These are phyloP conservation scores for Paramisgurnus dabryanus DNA, from an alignment of 2,113 vertebrate species.

Conservation along the genomic window DNA sequence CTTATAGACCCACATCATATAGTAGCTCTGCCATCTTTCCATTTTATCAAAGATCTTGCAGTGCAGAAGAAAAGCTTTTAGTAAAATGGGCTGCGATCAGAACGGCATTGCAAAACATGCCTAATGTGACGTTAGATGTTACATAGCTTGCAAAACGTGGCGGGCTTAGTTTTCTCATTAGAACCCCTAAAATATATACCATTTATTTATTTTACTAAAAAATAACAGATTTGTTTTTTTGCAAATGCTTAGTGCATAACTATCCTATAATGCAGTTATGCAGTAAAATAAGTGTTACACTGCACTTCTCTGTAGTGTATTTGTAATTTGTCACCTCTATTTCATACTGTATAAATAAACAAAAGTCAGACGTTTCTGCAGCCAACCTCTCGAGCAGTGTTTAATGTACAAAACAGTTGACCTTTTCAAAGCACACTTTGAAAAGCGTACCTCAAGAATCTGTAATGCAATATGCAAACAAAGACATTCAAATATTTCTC, in stretches of 20 bases:
- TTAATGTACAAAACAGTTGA: constrained; percentile 1
- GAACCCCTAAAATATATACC: too few relatives aligned
- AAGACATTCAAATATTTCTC: too few relatives aligned
- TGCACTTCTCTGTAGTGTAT: background rate
- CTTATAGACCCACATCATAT: constrained; percentile 11
- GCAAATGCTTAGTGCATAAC: background rate
- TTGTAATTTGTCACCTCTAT: background rate
- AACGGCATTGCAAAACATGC: constrained; percentile 13
- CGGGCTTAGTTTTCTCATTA: too few relatives aligned
- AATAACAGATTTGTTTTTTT: too few relatives aligned
- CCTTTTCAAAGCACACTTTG: constrained; percentile 7
- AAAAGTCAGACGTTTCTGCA: background rate
- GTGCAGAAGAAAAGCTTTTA: constrained; percentile 29
- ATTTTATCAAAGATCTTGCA: constrained; percentile 18
- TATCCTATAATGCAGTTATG: background rate
- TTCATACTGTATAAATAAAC: background rate
- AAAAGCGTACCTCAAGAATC: background rate
- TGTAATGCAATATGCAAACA: background rate
- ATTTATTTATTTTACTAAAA: too few relatives aligned
- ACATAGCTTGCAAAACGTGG: too few relatives aligned
- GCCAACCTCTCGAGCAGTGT: background rate
- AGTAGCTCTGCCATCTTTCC: constrained; percentile 28
- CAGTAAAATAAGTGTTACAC: background rate
- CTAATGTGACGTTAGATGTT: background rate
- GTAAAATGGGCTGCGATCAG: constrained; percentile 33